Evolutionary conservation across 2,888 invertebrate genomes (phyloP), one percentile per base, ranked within the genome.

Genomic region (Arrhopalites spinosus): DNA sequence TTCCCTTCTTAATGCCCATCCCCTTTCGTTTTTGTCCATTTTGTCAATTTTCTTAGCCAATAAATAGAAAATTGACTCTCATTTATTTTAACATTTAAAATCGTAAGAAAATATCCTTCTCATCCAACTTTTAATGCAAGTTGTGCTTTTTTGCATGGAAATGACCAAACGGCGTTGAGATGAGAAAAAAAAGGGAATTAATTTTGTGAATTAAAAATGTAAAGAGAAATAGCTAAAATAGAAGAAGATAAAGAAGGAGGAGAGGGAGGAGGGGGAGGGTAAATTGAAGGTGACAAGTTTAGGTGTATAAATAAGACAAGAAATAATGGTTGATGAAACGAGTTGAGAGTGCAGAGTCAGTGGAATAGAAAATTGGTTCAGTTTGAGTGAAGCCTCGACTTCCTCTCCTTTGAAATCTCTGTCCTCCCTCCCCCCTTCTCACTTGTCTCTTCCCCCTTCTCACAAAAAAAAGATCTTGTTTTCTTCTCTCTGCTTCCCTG

Each of bases 351-450:
- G 53, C 20, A 30, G 66, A 8, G 66, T 36, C 30, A 66, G 43
- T 66, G 66, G 43, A 66, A 66, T 66, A 43, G 66, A 66, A 66
- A 66, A 66, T 66, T 66, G 66, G 66, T 66, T 66, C 43, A 66
- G 45, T 66, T 66, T 66, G 66, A 66, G 66, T 43, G 45, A 66
- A 66, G 45, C 66, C 66, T 66, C 45, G 1, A 66, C 66, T 43
- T 66, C 66, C 66, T 43, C 25, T 43, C 23, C 66, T 66, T 66
- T 66, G 43, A 66, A 43, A 66, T 43, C n/a, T 36, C 17, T 64
- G 8, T 30, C 36, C 64, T 36, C 64, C 29, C 63, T 63, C 11
- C 3, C 17, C 30, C 29, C 29, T 64, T 13, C 66, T 15, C 36
- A 64, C 25, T 64, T 45, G 47, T 45, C 47, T 15, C 47, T 15